Percentiles rank a stretch among this genome's conserved stretches.
Evolutionary conservation across 2,888 invertebrate genomes (phyloP).

Genomic region (Timema podura): DNA sequence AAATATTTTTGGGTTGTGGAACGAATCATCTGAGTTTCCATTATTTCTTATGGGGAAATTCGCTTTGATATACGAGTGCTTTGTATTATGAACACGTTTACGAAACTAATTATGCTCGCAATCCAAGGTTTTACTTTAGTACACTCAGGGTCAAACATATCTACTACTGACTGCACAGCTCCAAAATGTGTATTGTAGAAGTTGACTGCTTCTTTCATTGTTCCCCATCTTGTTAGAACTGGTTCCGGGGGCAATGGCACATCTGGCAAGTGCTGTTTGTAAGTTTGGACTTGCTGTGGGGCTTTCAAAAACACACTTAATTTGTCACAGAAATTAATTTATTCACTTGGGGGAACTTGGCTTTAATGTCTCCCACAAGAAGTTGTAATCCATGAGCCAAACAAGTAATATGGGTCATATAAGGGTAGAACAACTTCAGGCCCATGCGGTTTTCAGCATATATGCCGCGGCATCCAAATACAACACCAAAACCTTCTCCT

Average conservation of each 20-base stretch:
- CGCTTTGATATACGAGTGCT: too few species aligned
- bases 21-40: too few species aligned
- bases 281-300: not conserved
- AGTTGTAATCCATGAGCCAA: constrained; percentile 1
- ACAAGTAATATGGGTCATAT: not conserved
- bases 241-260: too few species aligned
- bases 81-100: too few species aligned
- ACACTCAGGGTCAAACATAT: constrained; percentile 8
- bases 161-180: not conserved
- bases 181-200: constrained; percentile 11
- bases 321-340: not conserved
- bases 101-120: too few species aligned
- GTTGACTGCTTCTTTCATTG: constrained; percentile 12
- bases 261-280: constrained; percentile 4
- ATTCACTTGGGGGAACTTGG: constrained; percentile 1
- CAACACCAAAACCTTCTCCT: not conserved
- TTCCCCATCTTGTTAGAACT: too few species aligned
- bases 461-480: not conserved
- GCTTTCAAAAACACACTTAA: constrained; percentile 9
- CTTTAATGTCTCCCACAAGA: not conserved
- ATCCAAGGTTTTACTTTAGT: too few species aligned
- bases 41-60: too few species aligned
- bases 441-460: not conserved
- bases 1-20: too few species aligned
- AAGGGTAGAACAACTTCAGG: constrained; percentile 14